A percentile compares a stretch with the other conserved stretches of the same genome.
phyloP scores from a whole-genome alignment of 2,888 invertebrate species.

The Tetanocera ferruginea region DNA sequence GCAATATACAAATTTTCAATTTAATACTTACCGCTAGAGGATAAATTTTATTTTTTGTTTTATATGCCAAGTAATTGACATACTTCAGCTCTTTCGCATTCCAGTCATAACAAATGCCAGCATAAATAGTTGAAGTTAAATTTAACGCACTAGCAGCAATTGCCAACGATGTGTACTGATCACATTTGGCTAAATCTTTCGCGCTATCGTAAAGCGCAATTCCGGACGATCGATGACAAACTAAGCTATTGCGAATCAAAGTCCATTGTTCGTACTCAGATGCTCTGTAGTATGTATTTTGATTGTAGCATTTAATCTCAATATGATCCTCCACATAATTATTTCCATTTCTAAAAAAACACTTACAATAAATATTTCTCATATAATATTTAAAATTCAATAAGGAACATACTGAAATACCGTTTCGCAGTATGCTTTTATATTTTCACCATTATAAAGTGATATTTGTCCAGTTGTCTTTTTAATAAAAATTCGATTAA shows the following conservation, averaged over 20 bases:
- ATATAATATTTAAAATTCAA: background rate
- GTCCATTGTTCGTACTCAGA: no score
- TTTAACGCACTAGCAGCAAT: background rate
- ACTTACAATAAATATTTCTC: no score
- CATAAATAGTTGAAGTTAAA: background rate
- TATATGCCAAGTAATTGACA: conserved; percentile 15
- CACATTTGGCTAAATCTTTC: background rate
- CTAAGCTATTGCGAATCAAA: background rate
- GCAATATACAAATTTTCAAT: no score
- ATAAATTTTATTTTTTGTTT: background rate
- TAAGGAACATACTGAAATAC: background rate
- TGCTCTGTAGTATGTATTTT: no score
- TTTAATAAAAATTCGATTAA: background rate
- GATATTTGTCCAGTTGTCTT: background rate
- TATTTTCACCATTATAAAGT: background rate
- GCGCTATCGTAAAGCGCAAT: conserved; percentile 7
- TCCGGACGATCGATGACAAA: background rate
- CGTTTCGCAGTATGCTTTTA: conserved; percentile 11
- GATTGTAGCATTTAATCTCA: background rate
- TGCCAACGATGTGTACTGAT: background rate
- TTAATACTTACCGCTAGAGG: background rate
- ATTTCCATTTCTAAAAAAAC: background rate
- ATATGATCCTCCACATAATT: background rate
- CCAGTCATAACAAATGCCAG: conserved; percentile 28
- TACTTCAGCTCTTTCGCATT: background rate